These are phyloP conservation scores for Podotricha telesiphe DNA, from an alignment of 2,888 invertebrate species.

Conservation along the genomic window DNA sequence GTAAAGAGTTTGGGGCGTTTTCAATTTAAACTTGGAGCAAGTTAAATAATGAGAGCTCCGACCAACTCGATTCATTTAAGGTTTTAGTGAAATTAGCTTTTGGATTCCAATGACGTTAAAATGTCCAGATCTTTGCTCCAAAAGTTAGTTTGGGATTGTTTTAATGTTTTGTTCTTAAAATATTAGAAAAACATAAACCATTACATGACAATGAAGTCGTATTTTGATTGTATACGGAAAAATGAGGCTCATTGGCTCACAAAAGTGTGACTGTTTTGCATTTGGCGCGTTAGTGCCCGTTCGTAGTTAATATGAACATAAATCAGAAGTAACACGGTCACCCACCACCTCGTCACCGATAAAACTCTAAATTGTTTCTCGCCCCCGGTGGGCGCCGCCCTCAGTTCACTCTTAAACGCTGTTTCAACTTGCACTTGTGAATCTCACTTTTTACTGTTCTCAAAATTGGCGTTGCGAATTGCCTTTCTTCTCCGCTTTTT, in stretches of 20 bases:
- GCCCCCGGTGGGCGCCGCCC: constrained; percentile 81
- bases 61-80: constrained; percentile 82
- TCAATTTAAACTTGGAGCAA: constrained; percentile 83
- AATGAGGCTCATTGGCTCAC: background rate
- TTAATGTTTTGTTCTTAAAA: background rate
- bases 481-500: constrained; percentile 72
- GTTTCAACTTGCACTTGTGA: constrained; percentile 83
- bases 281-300: constrained; percentile 66
- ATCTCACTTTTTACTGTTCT: constrained; percentile 83
- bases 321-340: constrained; percentile 76
- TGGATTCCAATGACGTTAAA: constrained; percentile 77
- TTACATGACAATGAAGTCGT: background rate
- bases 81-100: constrained; percentile 83
- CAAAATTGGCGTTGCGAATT: constrained; percentile 79
- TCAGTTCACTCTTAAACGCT: constrained; percentile 82
- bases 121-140: constrained; percentile 58
- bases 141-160: constrained; percentile 39
- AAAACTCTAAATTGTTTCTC: constrained; percentile 83
- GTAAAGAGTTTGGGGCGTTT: constrained; percentile 82
- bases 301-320: constrained; percentile 76
- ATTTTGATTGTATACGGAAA: background rate
- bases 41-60: constrained; percentile 82
- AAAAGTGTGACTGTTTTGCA: constrained; percentile 57
- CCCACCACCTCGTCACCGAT: constrained; percentile 67
- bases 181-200: background rate